phyloP scores from a whole-genome alignment of 2,888 invertebrate genomes.

The Hemaris fuciformis region DNA sequence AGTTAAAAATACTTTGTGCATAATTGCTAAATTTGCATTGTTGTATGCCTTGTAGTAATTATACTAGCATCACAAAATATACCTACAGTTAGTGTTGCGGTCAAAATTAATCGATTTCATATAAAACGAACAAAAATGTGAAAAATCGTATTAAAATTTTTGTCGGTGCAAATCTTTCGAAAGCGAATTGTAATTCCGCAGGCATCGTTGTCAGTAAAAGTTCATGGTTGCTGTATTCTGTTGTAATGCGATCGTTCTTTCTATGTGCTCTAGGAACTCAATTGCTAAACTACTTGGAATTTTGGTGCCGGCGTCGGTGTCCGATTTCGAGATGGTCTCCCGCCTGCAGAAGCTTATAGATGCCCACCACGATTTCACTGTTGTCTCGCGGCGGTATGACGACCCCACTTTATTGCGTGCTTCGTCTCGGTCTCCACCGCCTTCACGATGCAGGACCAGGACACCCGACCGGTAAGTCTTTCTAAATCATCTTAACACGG shows the following conservation, averaged over 20 bases:
- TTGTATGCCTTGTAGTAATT: too few species aligned
- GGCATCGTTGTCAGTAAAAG: slow-evolving; percentile 7
- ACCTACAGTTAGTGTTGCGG: not conserved
- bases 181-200: slow-evolving; percentile 15
- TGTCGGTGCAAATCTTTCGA: slow-evolving; percentile 10
- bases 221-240: slow-evolving; percentile 13
- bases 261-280: slow-evolving; percentile 76
- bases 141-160: not conserved
- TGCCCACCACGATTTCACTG: slow-evolving; percentile 92
- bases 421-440: slow-evolving; percentile 74
- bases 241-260: slow-evolving; percentile 1
- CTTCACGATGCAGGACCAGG: slow-evolving; percentile 67
- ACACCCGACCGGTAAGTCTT: slow-evolving; percentile 77
- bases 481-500: not conserved
- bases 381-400: slow-evolving; percentile 86
- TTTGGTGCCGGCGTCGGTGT: slow-evolving; percentile 83
- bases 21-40: too few species aligned
- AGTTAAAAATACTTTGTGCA: too few species aligned
- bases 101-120: not conserved
- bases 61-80: too few species aligned
- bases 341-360: slow-evolving; percentile 91
- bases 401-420: slow-evolving; percentile 71
- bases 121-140: not conserved
- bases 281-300: slow-evolving; percentile 88
- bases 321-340: slow-evolving; percentile 89